These are phyloP conservation scores for Matsumurasca onukii DNA, from an alignment of 1,140 invertebrate genomes.

Conservation along the genomic window DNA sequence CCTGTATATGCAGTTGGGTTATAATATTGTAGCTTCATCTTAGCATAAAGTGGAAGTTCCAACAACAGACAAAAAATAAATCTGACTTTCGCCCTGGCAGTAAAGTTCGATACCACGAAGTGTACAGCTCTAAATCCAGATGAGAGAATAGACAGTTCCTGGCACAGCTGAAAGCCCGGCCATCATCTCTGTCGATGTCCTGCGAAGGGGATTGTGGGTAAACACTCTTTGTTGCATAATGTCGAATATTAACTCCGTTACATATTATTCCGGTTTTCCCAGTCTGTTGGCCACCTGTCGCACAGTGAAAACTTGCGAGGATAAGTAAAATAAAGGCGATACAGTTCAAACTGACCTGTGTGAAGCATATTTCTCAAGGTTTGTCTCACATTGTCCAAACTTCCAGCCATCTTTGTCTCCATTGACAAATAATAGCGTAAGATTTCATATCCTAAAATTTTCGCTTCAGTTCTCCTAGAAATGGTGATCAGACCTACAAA, in stretches of 20 bases:
- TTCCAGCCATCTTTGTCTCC: slow-evolving; percentile 92
- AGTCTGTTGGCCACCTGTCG: too few relatives aligned
- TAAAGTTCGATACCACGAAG: slow-evolving; percentile 56
- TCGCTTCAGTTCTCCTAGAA: slow-evolving; percentile 66
- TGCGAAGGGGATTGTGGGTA: slow-evolving; percentile 63
- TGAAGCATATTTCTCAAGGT: slow-evolving; percentile 69
- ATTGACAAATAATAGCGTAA: slow-evolving; percentile 85
- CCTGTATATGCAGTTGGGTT: too few relatives aligned
- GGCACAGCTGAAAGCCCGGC: slow-evolving; percentile 74
- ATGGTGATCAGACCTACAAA: too few relatives aligned
- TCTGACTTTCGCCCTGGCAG: too few relatives aligned
- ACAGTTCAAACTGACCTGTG: slow-evolving; percentile 50
- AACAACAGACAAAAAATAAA: too few relatives aligned
- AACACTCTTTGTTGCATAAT: slow-evolving; percentile 69
- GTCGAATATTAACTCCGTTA: slow-evolving; percentile 68
- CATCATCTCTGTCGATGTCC: slow-evolving; percentile 69
- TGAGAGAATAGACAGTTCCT: slow-evolving; percentile 79
- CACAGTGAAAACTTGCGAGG: too few relatives aligned
- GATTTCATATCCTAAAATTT: slow-evolving; percentile 73
- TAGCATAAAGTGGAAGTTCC: too few relatives aligned
- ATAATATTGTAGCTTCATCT: too few relatives aligned
- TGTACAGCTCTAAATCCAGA: slow-evolving; percentile 84
- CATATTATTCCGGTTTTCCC: slow-evolving; percentile 64
- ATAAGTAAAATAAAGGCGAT: slow-evolving; percentile 17
- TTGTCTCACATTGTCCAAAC: slow-evolving; percentile 71